Conservation (phyloP, 2,113 vertebrate species). For the Murina feae region DNA sequence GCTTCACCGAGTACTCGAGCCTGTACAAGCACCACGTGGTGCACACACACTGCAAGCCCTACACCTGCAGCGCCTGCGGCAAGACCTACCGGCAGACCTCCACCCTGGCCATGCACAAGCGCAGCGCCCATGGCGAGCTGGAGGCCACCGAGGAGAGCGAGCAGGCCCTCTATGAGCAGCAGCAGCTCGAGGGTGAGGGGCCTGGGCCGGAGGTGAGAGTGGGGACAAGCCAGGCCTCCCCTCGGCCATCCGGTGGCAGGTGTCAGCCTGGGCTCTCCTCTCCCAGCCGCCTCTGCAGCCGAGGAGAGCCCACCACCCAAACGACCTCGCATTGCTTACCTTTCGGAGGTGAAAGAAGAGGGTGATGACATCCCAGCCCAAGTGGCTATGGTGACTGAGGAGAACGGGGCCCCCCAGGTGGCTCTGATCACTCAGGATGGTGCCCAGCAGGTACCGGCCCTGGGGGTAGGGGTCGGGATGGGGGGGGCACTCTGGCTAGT, state of each 20-base stretch:
- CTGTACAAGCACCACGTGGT: conserved; percentile 90
- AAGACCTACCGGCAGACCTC: conserved; percentile 89
- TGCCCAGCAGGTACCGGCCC: conserved; percentile 80
- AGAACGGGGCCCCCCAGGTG: conserved; percentile 77
- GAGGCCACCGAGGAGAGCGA: conserved; percentile 84
- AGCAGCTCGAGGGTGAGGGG: conserved; percentile 79
- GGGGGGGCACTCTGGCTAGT: not conserved
- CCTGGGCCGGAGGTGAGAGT: not conserved
- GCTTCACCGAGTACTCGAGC: conserved; percentile 89
- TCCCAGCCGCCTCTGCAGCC: conserved; percentile 71
- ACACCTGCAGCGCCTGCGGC: conserved; percentile 85
- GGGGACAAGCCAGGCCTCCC: not conserved
- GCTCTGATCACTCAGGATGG: conserved; percentile 80
- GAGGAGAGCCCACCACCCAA: conserved; percentile 70
- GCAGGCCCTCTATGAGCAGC: conserved; percentile 80
- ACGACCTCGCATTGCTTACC: conserved; percentile 71
- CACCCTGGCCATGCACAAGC: conserved; percentile 87
- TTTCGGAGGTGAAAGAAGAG: conserved; percentile 78
- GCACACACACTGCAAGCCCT: conserved; percentile 90
- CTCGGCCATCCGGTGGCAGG: not conserved
- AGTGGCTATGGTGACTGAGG: conserved; percentile 77
- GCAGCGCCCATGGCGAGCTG: conserved; percentile 85
- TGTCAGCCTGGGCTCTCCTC: conserved; percentile 52
- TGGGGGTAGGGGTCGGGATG: not conserved
- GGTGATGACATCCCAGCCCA: conserved; percentile 63